Base-by-base conservation (phyloP, 2,888 invertebrate species). In the Cheilosia soror region DNA sequence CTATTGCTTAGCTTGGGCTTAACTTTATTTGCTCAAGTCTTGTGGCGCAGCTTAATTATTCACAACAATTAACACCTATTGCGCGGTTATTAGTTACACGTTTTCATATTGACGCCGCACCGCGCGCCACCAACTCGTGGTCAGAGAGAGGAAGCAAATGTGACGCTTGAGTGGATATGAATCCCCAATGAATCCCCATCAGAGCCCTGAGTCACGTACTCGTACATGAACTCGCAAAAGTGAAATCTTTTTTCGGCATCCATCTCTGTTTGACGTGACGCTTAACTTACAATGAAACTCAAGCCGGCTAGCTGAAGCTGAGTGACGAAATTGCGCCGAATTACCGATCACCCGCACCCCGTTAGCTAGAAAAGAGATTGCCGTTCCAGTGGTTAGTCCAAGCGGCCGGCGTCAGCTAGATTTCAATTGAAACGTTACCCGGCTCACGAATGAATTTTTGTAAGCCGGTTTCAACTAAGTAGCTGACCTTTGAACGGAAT, bases 401-500 rank as follows among this genome's bases (percentile, higher is more conserved):
- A 58, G 5, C 33, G 25, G 11, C 42, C 11, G 37, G 33, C 33
- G 33, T 33, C 33, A 33, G 33, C 33, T 33, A n/a, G 37, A 27
- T 31, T 71, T 49, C 63, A 63, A 29, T 65, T 20, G 25, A 51
- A 40, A 62, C 55, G 29, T 25, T 37, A 44, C 63, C 51, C n/a
- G n/a, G 49, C 40, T 51, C 53, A 73, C 79, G 11, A 66, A 42
- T 40, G 40, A 7, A 58, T 51, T 42, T 37, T 49, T 20, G 37
- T 5, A 11, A 62, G 62, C 11, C 62, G 40, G 47, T 80, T 60
- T 68, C 4, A 13, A 37, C n/a, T 33, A 9, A 72, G 15, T 47
- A 25, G 40, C 31, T 82, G 68, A 78, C 72, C 78, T 83, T 78
- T 78, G 73, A n/a, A 51, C 42, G 47, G 37, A 44, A 33, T 33